phyloP scores from a whole-genome alignment of 92 coral and sea anemone species.

The Porites rus region DNA sequence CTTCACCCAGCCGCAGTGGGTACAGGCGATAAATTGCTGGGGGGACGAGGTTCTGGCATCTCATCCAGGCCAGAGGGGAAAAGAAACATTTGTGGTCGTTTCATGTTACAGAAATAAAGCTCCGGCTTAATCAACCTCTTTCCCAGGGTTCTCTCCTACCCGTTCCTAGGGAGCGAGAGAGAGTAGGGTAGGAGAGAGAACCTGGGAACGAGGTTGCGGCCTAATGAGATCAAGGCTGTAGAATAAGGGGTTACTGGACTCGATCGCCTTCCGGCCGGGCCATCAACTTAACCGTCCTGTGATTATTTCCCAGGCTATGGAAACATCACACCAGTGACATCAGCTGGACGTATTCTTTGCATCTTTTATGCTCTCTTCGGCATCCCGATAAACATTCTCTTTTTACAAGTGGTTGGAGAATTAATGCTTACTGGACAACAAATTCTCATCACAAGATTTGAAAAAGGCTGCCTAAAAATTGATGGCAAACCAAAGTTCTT shows the following conservation, averaged over 20 bases:
- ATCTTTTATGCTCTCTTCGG: constrained; percentile 65
- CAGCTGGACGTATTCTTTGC: constrained; percentile 52
- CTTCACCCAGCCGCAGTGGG: no score
- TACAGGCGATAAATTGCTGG: no score
- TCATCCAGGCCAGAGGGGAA: no score
- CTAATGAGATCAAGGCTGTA: no score
- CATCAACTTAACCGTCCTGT: neutral
- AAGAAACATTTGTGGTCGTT: no score
- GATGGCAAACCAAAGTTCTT: constrained; percentile 20
- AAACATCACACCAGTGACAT: constrained; percentile 57
- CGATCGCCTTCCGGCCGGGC: neutral
- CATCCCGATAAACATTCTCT: constrained; percentile 48
- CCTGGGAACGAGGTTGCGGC: no score
- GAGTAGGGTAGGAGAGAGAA: no score
- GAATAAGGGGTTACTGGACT: neutral
- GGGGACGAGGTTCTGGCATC: no score
- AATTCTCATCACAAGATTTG: constrained; percentile 33
- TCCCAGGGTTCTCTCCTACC: no score
- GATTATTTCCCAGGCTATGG: constrained; percentile 56
- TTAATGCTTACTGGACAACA: constrained; percentile 17
- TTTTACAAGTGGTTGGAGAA: constrained; percentile 50
- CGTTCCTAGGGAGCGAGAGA: no score
- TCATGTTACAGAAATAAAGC: no score
- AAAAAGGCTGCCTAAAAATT: constrained; percentile 21
- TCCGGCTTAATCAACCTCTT: no score